Evolutionary conservation across 2,113 vertebrate genomes (phyloP).

Genomic region (Procavia capensis): DNA sequence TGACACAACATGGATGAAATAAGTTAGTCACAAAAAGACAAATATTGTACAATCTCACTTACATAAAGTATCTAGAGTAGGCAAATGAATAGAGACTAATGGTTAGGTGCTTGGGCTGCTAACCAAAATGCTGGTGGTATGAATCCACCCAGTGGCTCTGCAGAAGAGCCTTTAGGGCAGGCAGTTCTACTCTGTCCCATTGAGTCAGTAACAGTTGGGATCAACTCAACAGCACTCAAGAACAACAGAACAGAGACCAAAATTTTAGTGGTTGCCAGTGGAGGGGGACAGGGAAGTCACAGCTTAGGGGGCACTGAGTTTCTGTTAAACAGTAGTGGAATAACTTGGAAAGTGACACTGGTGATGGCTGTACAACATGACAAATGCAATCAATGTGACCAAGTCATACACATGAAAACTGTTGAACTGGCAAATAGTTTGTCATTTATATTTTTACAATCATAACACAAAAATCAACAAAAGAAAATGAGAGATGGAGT

Average conservation of each 20-base stretch:
- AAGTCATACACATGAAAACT: no score
- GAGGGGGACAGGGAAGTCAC: background rate
- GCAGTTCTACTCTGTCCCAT: background rate
- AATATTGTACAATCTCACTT: no score
- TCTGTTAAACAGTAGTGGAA: background rate
- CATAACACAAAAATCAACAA: background rate
- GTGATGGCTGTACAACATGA: background rate
- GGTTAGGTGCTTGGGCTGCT: no score
- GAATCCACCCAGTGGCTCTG: background rate
- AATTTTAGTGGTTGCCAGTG: background rate
- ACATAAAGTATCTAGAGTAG: no score
- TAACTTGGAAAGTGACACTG: background rate
- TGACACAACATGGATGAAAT: no score
- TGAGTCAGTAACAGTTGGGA: background rate
- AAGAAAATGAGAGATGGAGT: background rate
- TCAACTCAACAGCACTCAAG: background rate
- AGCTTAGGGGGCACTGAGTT: background rate
- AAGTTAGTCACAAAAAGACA: no score
- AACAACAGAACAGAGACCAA: background rate
- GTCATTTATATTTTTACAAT: background rate
- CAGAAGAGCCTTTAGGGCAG: background rate
- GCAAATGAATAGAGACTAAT: no score
- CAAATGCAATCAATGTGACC: background rate
- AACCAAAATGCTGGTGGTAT: no score
- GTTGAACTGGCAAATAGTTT: background rate